Evolutionary conservation across 2,888 invertebrate species (phyloP).

Genomic region (Meghimatium bilineatum): DNA sequence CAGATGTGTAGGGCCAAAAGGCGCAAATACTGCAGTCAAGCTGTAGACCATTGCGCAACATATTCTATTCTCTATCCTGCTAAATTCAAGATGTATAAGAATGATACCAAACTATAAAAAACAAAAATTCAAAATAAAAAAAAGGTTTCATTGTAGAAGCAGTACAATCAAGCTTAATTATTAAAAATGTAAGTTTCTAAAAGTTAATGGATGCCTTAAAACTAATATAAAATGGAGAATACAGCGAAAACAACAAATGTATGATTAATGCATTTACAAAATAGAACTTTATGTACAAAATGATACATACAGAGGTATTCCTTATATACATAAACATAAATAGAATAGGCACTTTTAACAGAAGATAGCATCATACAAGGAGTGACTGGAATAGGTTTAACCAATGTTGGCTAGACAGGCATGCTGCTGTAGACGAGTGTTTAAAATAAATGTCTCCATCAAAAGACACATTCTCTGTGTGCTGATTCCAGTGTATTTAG

Average conservation of each 20-base stretch:
- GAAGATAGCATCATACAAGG: neutral
- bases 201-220: neutral
- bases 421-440: too few relatives aligned
- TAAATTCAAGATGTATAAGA: too few relatives aligned
- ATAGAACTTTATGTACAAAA: neutral
- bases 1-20: too few relatives aligned
- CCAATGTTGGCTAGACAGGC: neutral
- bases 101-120: too few relatives aligned
- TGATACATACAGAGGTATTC: neutral
- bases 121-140: too few relatives aligned
- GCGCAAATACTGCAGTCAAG: too few relatives aligned
- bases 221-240: neutral
- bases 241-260: neutral
- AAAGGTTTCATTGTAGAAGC: too few relatives aligned
- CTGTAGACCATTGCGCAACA: too few relatives aligned
- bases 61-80: too few relatives aligned
- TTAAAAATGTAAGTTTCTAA: neutral
- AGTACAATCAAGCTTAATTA: neutral
- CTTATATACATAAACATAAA: slow-evolving; percentile 16
- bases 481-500: too few relatives aligned
- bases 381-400: neutral
- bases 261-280: neutral
- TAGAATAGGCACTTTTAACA: slow-evolving; percentile 20
- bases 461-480: too few relatives aligned
- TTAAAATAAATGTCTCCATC: too few relatives aligned